Evolutionary conservation across 1,140 invertebrate species (phyloP).

Genomic region (Holcopasites calliopsidis): DNA sequence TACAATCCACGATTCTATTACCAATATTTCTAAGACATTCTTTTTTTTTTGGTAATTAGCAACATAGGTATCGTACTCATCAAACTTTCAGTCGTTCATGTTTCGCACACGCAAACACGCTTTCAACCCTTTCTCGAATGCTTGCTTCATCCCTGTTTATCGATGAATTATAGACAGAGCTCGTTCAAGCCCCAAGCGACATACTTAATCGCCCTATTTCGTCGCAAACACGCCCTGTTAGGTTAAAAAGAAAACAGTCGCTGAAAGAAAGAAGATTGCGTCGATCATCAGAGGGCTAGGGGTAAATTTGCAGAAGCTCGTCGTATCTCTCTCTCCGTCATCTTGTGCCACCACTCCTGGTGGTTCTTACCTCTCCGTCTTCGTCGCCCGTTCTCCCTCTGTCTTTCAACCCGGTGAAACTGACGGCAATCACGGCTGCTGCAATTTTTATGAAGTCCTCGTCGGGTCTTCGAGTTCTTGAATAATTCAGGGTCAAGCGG

Average conservation of each 20-base stretch:
- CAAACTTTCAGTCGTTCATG: slow-evolving; percentile 3
- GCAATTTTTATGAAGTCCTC: slow-evolving; percentile 78
- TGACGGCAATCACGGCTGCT: slow-evolving; percentile 74
- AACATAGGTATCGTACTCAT: background rate
- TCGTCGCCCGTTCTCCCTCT: background rate
- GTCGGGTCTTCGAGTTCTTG: slow-evolving; percentile 69
- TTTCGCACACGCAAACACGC: slow-evolving; percentile 32
- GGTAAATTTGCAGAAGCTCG: slow-evolving; percentile 69
- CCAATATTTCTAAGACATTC: slow-evolving; percentile 23
- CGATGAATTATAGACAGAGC: slow-evolving; percentile 44
- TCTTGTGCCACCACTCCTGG: too few relatives aligned
- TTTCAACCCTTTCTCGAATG: background rate
- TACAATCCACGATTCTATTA: background rate
- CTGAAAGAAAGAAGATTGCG: slow-evolving; percentile 48
- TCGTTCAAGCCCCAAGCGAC: slow-evolving; percentile 33
- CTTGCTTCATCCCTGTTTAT: slow-evolving; percentile 30
- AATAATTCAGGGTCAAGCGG: slow-evolving; percentile 78
- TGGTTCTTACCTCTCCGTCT: background rate
- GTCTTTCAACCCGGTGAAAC: slow-evolving; percentile 52
- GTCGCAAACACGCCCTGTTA: background rate
- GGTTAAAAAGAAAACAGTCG: slow-evolving; percentile 37
- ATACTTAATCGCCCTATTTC: slow-evolving; percentile 55
- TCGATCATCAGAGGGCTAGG: slow-evolving; percentile 51
- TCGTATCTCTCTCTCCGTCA: background rate
- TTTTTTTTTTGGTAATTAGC: too few relatives aligned